Evolutionary conservation across 1,140 invertebrate genomes (phyloP).

Genomic region (Formica selysi): DNA sequence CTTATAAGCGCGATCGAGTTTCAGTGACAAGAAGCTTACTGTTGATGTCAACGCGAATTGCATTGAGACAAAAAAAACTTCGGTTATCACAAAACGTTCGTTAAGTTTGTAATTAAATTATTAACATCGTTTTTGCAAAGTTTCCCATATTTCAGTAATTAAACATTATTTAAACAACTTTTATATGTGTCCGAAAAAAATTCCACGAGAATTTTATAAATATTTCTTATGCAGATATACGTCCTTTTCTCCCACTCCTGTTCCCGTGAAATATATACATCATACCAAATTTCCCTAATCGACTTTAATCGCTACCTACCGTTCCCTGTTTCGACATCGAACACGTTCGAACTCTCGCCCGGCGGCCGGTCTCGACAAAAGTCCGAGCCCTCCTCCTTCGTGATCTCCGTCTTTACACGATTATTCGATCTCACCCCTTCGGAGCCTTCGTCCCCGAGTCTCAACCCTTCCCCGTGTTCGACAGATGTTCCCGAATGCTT

Average conservation of each 20-base stretch:
- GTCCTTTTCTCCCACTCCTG: neutral
- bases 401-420: slow-evolving; percentile 28
- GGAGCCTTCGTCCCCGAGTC: slow-evolving; percentile 15
- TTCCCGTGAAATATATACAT: neutral
- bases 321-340: slow-evolving; percentile 53
- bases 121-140: neutral
- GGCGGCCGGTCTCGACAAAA: neutral
- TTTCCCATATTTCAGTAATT: neutral
- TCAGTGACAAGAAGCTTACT: slow-evolving; percentile 31
- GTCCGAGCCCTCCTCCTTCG: neutral
- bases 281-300: neutral
- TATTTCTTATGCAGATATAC: neutral
- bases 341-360: slow-evolving; percentile 30
- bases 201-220: neutral
- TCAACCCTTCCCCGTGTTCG: slow-evolving; percentile 18
- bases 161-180: neutral
- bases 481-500: slow-evolving; percentile 24
- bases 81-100: neutral
- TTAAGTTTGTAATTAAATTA: slow-evolving; percentile 8
- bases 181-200: neutral
- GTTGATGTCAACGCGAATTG: slow-evolving; percentile 21
- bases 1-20: slow-evolving; percentile 26
- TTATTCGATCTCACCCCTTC: slow-evolving; percentile 5
- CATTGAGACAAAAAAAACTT: slow-evolving; percentile 3
- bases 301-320: slow-evolving; percentile 29